Percentiles rank a stretch among this genome's conserved stretches.
phyloP scores from a whole-genome alignment of 1,140 invertebrate species.

The Lethrus apterus region DNA sequence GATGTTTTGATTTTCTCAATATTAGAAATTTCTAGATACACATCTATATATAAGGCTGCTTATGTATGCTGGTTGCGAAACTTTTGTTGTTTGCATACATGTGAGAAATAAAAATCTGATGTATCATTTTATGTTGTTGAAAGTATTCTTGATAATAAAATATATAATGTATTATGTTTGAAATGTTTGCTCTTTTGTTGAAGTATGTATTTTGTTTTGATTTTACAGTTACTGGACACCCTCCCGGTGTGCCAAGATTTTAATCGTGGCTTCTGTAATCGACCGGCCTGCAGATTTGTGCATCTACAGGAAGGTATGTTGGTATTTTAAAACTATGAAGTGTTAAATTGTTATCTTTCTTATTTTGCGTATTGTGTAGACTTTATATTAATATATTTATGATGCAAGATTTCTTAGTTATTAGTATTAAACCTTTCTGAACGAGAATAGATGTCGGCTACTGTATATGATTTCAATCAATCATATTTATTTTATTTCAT shows the following conservation, averaged over 20 bases:
- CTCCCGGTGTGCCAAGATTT: constrained; percentile 99
- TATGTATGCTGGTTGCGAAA: constrained; percentile 29
- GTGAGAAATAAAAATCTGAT: too few relatives aligned
- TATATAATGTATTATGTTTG: too few relatives aligned
- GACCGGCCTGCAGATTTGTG: constrained; percentile 92
- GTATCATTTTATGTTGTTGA: constrained; percentile 9
- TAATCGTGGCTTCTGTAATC: constrained; percentile 92
- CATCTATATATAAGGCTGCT: constrained; percentile 21
- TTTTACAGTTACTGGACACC: constrained; percentile 97
- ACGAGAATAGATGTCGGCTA: too few relatives aligned
- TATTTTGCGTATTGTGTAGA: too few relatives aligned
- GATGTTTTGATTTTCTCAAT: constrained; percentile 4
- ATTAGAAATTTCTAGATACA: constrained; percentile 5
- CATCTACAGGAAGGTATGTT: constrained; percentile 87
- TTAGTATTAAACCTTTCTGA: too few relatives aligned
- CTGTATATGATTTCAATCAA: too few relatives aligned
- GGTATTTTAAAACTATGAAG: too few relatives aligned
- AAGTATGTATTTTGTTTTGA: constrained; percentile 17
- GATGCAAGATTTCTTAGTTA: too few relatives aligned
- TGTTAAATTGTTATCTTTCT: too few relatives aligned
- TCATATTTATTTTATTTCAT: too few relatives aligned
- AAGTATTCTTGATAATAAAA: too few relatives aligned
- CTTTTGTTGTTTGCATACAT: constrained; percentile 27
- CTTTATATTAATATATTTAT: too few relatives aligned
- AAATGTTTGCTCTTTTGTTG: constrained; percentile 10